These are phyloP conservation scores for Onychomys torridus DNA, from an alignment of 2,797 vertebrate species.

Conservation along the genomic window DNA sequence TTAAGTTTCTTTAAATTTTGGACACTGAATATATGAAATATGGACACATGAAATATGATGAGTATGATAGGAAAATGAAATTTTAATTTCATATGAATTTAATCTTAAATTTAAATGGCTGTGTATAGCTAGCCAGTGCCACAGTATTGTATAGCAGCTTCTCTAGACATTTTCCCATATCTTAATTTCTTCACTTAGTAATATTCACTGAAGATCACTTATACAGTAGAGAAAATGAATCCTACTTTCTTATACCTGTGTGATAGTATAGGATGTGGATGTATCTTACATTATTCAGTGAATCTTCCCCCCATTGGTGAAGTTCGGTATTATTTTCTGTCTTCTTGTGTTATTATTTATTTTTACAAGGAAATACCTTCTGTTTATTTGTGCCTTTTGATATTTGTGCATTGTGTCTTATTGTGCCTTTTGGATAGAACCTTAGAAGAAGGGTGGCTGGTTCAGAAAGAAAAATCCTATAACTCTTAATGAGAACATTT, in stretches of 20 bases:
- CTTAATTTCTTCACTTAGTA: neutral
- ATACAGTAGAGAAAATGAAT: neutral
- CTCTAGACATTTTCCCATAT: neutral
- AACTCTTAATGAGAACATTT: neutral
- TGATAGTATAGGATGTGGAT: neutral
- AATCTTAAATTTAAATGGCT: neutral
- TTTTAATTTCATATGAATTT: neutral
- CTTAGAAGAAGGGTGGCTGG: neutral
- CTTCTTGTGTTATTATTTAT: neutral
- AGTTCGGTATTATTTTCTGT: neutral
- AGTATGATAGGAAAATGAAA: neutral
- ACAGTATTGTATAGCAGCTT: neutral
- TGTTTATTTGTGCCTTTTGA: neutral
- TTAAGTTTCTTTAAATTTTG: neutral
- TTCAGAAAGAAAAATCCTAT: neutral
- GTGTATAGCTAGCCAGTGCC: neutral
- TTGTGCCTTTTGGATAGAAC: neutral
- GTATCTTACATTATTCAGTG: neutral
- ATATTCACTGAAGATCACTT: neutral
- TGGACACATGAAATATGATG: neutral
- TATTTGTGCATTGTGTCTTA: neutral
- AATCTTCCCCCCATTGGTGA: neutral
- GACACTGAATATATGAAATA: neutral
- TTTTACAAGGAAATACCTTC: neutral
- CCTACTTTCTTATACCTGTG: neutral